Base-by-base conservation (phyloP, 2,888 invertebrate species). In the Colletes collaris region DNA sequence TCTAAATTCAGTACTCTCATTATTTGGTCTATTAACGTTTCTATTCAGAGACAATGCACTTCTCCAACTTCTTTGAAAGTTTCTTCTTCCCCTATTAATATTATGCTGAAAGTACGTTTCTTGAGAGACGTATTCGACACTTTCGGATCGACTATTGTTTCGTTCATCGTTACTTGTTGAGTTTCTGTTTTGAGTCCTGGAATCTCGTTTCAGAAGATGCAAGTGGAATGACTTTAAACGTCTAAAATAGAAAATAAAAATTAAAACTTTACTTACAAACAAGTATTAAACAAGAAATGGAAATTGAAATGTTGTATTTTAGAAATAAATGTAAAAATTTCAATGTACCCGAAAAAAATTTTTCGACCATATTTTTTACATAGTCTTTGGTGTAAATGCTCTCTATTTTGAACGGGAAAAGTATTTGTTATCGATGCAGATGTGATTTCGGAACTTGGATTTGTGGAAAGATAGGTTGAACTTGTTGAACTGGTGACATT, bases 161-260 rank as follows among this genome's bases (percentile, higher is more conserved):
- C 78, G 81, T 7, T 81, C 78, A 7, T 86, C 83, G 13, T 59
- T 71, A 58, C 70, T 73, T 8, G 72, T 60, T 0, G 73, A 71
- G 7, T 67, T 74, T 46, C 83, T 87, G 49, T 79, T 87, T 13
- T 83, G 87, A 35, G 88, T 84, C 55, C 88, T 81, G 16, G 37
- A 40, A 40, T 40, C 59, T 44, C 37, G 59, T 2, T 59, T 40
- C 16, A 16, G 4, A n/a, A 16, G 40, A 8, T 40, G 59, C 13
- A 40, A 35, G n/a, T 13, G 37, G n/a, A 59, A 27, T 8, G 37
- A 13, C 16, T 59, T 37, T 40, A 59, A 44, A 40, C 13, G 44
- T 16, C 59, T 59, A 59, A 59, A 59, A 59, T 59, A 13, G n/a
- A 19, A 59, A 35, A 16, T 44, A 16, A 44, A 44, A 44, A n/a